These are phyloP conservation scores for Oxyruncus cristatus DNA, from an alignment of 2,113 vertebrate species.

Conservation along the genomic window DNA sequence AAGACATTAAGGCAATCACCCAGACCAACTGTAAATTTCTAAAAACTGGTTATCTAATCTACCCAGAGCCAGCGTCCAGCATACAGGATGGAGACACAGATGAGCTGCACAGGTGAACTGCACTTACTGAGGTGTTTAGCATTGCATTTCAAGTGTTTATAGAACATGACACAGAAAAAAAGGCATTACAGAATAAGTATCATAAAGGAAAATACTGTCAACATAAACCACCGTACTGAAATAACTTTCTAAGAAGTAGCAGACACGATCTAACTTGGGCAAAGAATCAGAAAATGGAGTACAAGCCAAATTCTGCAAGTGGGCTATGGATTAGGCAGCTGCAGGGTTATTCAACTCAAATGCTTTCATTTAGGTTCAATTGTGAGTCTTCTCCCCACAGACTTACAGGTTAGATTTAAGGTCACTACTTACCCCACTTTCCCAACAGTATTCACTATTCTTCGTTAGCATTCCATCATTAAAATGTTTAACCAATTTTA, in stretches of 20 bases:
- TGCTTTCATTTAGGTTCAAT: neutral
- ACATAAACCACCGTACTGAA: neutral
- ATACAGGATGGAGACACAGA: neutral
- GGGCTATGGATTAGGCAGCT: neutral
- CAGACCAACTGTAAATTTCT: neutral
- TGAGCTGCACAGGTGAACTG: neutral
- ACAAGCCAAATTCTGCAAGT: neutral
- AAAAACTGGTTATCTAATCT: neutral
- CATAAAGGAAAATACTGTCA: neutral
- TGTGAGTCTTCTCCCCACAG: neutral
- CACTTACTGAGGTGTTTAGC: rapidly evolving
- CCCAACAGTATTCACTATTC: neutral
- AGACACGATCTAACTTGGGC: neutral
- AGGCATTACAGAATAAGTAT: neutral
- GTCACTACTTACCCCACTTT: neutral
- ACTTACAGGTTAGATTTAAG: neutral
- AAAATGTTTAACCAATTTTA: neutral
- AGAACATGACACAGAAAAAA: neutral
- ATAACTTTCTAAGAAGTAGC: neutral
- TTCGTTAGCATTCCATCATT: neutral
- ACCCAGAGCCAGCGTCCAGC: neutral
- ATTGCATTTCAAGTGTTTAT: neutral
- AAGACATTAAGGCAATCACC: neutral
- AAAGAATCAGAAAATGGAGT: neutral
- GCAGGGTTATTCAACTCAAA: neutral